Conservation (phyloP, 1,140 invertebrate genomes). For the Diabrotica virgifera region DNA sequence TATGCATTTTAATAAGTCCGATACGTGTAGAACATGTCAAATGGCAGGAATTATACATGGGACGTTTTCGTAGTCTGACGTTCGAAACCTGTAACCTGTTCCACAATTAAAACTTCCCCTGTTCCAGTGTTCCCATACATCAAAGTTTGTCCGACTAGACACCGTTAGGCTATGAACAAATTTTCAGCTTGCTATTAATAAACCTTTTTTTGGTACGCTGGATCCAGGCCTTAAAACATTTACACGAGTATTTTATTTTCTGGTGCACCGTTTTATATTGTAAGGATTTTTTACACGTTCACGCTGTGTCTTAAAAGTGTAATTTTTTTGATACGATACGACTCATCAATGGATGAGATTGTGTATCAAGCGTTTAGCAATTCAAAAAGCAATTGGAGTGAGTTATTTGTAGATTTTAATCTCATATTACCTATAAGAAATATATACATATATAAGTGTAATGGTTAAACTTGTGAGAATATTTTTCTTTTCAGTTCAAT, state of each 20-base stretch:
- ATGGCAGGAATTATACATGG: too few species aligned
- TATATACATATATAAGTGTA: not conserved
- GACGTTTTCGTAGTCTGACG: too few species aligned
- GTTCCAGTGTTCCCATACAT: too few species aligned
- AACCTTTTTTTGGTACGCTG: too few species aligned
- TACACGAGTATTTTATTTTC: conserved; percentile 31
- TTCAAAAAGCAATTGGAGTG: conserved; percentile 30
- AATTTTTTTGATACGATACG: not conserved
- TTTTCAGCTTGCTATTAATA: too few species aligned
- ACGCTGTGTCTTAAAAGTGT: conserved; percentile 37
- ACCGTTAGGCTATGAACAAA: too few species aligned
- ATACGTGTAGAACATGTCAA: too few species aligned
- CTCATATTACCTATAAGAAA: not conserved
- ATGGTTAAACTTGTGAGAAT: conserved; percentile 10
- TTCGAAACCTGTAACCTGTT: too few species aligned
- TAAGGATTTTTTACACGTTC: conserved; percentile 30
- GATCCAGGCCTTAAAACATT: too few species aligned
- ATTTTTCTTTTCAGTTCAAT: conserved; percentile 7
- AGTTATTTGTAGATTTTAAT: conserved; percentile 8
- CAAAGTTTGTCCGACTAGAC: too few species aligned
- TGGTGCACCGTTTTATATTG: conserved; percentile 28
- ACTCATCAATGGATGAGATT: not conserved
- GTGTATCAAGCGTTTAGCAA: conserved; percentile 21
- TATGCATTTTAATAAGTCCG: too few species aligned
- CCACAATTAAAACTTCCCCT: too few species aligned